Percentiles rank a stretch among this genome's conserved stretches.
phyloP scores from a whole-genome alignment of 2,797 vertebrate genomes.

The Myotis daubentonii region DNA sequence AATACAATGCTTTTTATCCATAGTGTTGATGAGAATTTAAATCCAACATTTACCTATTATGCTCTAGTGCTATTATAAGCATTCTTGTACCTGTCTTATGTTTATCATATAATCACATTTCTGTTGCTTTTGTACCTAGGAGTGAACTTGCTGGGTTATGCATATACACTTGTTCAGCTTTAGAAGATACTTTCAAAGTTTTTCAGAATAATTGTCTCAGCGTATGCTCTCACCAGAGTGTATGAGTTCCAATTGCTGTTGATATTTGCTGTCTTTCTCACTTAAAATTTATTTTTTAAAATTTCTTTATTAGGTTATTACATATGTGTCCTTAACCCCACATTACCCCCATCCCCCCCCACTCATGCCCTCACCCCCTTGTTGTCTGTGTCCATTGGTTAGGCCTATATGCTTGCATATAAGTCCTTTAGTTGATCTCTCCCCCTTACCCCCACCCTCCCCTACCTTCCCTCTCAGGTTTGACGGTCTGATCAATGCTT shows the following conservation, averaged over 20 bases:
- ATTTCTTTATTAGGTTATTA: no score
- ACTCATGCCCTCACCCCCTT: no score
- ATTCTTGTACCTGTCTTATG: not conserved
- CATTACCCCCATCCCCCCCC: no score
- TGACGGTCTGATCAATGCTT: no score
- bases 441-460: no score
- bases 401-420: no score
- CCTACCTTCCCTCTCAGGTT: no score
- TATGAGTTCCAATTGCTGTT: not conserved
- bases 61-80: not conserved
- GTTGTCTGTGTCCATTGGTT: no score
- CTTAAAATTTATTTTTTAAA: no score
- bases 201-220: constrained; percentile 14
- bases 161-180: not conserved
- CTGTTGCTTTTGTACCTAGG: not conserved
- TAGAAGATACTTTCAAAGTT: not conserved
- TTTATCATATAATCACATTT: not conserved
- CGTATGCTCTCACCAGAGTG: not conserved
- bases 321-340: no score
- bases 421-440: no score
- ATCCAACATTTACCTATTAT: not conserved
- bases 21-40: not conserved
- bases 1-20: not conserved
- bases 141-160: not conserved
- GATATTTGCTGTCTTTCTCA: constrained; percentile 27